A percentile compares a stretch with the other conserved stretches of the same genome.
Evolutionary conservation across 2,888 invertebrate genomes (phyloP).

Genomic region (Drosophila atripex): DNA sequence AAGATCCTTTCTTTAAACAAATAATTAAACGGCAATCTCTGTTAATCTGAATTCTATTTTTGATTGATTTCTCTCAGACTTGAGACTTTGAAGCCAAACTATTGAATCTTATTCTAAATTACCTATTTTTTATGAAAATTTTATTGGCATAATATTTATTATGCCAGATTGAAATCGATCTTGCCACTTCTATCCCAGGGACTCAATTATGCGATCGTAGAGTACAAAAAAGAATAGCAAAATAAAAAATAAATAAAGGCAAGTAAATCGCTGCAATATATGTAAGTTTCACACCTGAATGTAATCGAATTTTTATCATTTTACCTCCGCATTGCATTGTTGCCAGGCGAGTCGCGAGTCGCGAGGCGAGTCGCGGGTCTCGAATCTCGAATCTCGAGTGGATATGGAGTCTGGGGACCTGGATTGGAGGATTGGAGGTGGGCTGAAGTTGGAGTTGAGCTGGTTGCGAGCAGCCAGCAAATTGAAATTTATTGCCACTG

Average conservation of each 20-base stretch:
- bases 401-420: constrained; percentile 11
- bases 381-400: constrained; percentile 21
- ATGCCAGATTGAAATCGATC: constrained; percentile 26
- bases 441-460: constrained; percentile 18
- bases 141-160: constrained; percentile 11
- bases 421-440: constrained; percentile 11
- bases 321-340: constrained; percentile 80
- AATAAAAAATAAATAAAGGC: constrained; percentile 29
- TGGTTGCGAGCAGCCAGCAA: constrained; percentile 69
- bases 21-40: not conserved
- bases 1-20: no score
- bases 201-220: constrained; percentile 54
- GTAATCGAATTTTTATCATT: constrained; percentile 81
- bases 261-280: constrained; percentile 71
- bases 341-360: constrained; percentile 58
- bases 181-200: constrained; percentile 23
- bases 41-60: not conserved
- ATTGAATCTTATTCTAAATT: not conserved
- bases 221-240: constrained; percentile 36
- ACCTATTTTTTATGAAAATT: not conserved
- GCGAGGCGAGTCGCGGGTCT: constrained; percentile 7
- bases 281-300: constrained; percentile 82
- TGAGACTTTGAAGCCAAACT: not conserved
- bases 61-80: not conserved
- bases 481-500: constrained; percentile 82